Conservation (phyloP, 2,888 invertebrate genomes). For the Alentia gelatinosa region DNA sequence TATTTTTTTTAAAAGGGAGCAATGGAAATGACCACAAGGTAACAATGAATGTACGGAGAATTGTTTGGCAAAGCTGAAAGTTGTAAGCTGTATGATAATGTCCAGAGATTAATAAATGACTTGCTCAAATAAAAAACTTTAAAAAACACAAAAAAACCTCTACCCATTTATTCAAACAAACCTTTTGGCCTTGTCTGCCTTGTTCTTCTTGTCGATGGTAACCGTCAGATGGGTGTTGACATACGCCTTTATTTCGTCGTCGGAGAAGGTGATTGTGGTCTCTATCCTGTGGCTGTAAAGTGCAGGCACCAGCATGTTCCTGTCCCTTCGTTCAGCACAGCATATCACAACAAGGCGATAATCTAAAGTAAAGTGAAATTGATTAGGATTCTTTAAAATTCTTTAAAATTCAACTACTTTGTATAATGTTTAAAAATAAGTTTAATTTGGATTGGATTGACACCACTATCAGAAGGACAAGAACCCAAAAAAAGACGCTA, state of each 20-base stretch:
- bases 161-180: no score
- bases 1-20: no score
- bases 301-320: constrained; percentile 71
- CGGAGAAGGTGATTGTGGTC: constrained; percentile 57
- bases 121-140: no score
- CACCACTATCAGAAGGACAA: no score
- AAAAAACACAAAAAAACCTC: no score
- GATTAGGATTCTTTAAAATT: background rate
- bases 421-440: background rate
- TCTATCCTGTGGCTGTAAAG: constrained; percentile 68
- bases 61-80: no score
- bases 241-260: constrained; percentile 62
- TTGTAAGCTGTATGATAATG: no score
- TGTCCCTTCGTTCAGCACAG: constrained; percentile 71
- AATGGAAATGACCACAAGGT: no score
- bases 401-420: background rate
- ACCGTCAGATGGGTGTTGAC: constrained; percentile 43
- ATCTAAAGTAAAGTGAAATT: background rate
- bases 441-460: no score
- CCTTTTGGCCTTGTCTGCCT: background rate
- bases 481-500: no score
- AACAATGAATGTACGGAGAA: no score
- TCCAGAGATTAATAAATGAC: no score
- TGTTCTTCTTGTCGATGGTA: background rate
- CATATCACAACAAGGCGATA: constrained; percentile 72